Evolutionary conservation across 2,888 invertebrate species (phyloP).

Genomic region (Orgyia antiqua): DNA sequence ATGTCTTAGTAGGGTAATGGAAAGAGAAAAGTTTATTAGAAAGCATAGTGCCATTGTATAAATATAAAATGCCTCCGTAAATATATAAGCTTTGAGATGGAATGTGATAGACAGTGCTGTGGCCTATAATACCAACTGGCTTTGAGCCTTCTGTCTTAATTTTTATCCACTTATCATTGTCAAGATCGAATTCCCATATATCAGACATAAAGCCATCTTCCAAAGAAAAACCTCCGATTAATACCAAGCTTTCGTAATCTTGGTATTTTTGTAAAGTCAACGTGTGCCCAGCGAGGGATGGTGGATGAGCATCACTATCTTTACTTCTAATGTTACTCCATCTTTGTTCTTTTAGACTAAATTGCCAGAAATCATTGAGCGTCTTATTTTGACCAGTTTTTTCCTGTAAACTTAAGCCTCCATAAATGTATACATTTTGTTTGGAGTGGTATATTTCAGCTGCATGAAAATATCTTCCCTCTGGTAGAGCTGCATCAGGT

Average conservation of each 20-base stretch:
- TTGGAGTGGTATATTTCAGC: constrained; percentile 91
- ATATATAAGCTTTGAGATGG: constrained; percentile 91
- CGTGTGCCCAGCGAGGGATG: constrained; percentile 93
- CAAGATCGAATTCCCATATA: constrained; percentile 89
- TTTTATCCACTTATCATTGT: constrained; percentile 84
- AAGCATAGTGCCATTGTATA: constrained; percentile 82
- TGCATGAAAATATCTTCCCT: constrained; percentile 94
- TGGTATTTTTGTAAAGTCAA: constrained; percentile 87
- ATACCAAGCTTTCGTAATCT: constrained; percentile 85
- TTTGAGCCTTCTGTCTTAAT: constrained; percentile 84
- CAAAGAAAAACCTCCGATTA: constrained; percentile 92
- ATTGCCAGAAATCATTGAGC: constrained; percentile 94
- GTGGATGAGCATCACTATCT: constrained; percentile 74
- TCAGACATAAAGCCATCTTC: constrained; percentile 85
- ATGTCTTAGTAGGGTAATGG: constrained; percentile 84
- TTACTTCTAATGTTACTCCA: constrained; percentile 84
- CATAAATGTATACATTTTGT: constrained; percentile 92
- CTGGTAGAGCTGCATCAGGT: constrained; percentile 91
- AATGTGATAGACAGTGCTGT: constrained; percentile 91
- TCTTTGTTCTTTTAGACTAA: constrained; percentile 89
- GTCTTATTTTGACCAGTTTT: constrained; percentile 80
- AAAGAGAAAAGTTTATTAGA: constrained; percentile 89
- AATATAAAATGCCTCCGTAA: constrained; percentile 91
- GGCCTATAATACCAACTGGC: constrained; percentile 91
- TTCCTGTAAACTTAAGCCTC: constrained; percentile 86